Evolutionary conservation across 2,113 vertebrate genomes (phyloP), one percentile per base, ranked within the genome.

Genomic region (Nothobranchius furzeri): DNA sequence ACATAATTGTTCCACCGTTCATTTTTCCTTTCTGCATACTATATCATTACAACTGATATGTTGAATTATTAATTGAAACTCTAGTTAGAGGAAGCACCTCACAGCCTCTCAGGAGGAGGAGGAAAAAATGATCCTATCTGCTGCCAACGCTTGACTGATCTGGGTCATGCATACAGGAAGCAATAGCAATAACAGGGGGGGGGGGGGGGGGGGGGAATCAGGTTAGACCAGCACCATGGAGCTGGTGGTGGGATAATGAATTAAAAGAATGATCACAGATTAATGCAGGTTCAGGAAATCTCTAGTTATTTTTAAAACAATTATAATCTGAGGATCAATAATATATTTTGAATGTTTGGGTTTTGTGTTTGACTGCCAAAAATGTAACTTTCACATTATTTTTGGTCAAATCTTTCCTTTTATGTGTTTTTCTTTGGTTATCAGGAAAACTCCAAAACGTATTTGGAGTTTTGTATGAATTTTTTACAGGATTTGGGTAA

Each of bases 131-230:
- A 53, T 77, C 54, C 79, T 73, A 78, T 70, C 52, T n/a, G 48
- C 64, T 47, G 9, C 43, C 76, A 85, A 76, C 79, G 76, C 54
- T 87, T 90, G 91, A 93, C 89, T 91, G 91, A 93, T 90, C 87
- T 92, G 82, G 93, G 91, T 91, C 92, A 90, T 20, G 30, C 53
- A 11, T 66, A 82, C 68, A 70, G 58, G 69, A 70, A 83, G 71
- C 52, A n/a, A 4, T 67, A 60, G 60, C 73, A 20, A 20, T 20
- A 20, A 20, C 20, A 1, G 35, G 88, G 57, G 68, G 57, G 70
- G 20, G 35, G 88, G 57, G 68, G 57, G 70, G n/a, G 20, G 35
- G 88, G 57, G 68, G 57, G 70, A 55, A 61, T 6, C 11, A 3
- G 70, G 76, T 73, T 81, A n/a, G 46, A 9, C 0, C 43, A 56